A percentile compares a stretch with the other conserved stretches of the same genome.
Conservation (phyloP, 1,140 invertebrate genomes). For the Trichoplusia ni region DNA sequence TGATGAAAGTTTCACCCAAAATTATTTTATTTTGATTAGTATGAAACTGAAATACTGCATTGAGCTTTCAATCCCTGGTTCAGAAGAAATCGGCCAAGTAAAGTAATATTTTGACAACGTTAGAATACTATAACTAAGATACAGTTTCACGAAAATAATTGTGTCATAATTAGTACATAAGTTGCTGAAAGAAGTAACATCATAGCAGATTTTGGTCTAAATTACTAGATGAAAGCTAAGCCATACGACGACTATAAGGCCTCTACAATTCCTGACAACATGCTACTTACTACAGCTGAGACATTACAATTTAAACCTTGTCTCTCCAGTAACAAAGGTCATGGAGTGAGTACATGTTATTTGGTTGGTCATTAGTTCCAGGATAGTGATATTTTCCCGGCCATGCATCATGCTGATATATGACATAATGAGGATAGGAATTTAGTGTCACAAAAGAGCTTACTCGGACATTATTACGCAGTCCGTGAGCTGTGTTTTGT, state of each 20-base stretch:
- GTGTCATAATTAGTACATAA: no score
- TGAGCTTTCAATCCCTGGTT: no score
- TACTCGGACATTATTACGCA: conserved; percentile 12
- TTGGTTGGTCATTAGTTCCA: conserved; percentile 19
- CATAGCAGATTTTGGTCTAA: conserved; percentile 21
- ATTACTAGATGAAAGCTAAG: conserved; percentile 20
- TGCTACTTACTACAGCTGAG: not conserved
- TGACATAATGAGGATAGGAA: conserved; percentile 35
- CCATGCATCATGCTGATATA: conserved; percentile 34
- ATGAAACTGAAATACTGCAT: no score
- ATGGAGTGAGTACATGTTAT: not conserved
- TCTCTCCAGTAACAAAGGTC: not conserved
- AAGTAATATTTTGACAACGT: no score
- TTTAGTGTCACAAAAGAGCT: conserved; percentile 26
- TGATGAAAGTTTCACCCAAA: no score
- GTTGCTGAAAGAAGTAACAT: not conserved
- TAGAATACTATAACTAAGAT: no score
- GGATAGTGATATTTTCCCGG: conserved; percentile 25
- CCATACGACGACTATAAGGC: conserved; percentile 18
- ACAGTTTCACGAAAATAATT: not conserved
- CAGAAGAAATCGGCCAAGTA: no score
- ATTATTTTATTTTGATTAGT: no score
- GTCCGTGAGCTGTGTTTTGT: not conserved
- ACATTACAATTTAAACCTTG: not conserved
- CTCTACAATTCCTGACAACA: not conserved